Evolutionary conservation across 1,140 invertebrate species (phyloP).

Genomic region (Doryteuthis pealeii): DNA sequence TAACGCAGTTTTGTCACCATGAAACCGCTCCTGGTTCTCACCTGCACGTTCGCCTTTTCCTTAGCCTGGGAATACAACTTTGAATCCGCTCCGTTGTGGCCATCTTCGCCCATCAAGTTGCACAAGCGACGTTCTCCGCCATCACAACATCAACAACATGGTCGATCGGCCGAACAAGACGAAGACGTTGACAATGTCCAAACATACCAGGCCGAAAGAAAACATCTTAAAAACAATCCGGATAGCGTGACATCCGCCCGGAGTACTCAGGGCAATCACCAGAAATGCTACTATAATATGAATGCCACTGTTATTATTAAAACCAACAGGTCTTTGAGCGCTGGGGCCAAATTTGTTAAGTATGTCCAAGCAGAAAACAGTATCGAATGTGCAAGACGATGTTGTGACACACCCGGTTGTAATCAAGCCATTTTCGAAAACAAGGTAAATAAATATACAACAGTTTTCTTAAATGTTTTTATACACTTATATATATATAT

Average conservation of each 20-base stretch:
- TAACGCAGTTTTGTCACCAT: too few relatives aligned
- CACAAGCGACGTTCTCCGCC: too few relatives aligned
- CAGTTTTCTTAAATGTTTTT: too few relatives aligned
- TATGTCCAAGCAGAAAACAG: constrained; percentile 24
- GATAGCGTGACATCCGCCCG: neutral
- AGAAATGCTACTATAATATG: constrained; percentile 13
- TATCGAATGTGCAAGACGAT: constrained; percentile 32
- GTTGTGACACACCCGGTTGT: constrained; percentile 38
- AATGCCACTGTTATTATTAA: constrained; percentile 36
- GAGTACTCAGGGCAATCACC: neutral
- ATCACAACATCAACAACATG: too few relatives aligned
- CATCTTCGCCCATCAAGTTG: too few relatives aligned
- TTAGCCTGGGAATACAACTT: too few relatives aligned
- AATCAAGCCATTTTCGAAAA: constrained; percentile 46
- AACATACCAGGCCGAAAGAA: neutral
- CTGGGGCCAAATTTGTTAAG: constrained; percentile 36
- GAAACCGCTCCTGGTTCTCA: too few relatives aligned
- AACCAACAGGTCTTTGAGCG: constrained; percentile 34
- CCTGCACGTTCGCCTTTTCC: too few relatives aligned
- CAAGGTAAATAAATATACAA: constrained; percentile 33
- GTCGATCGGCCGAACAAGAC: too few relatives aligned
- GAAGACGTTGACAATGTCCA: too few relatives aligned
- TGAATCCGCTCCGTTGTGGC: too few relatives aligned
- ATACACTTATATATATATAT: neutral
- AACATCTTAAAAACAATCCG: neutral